phyloP scores from a whole-genome alignment of 2,113 vertebrate genomes.

The Dendrocopos noguchii region DNA sequence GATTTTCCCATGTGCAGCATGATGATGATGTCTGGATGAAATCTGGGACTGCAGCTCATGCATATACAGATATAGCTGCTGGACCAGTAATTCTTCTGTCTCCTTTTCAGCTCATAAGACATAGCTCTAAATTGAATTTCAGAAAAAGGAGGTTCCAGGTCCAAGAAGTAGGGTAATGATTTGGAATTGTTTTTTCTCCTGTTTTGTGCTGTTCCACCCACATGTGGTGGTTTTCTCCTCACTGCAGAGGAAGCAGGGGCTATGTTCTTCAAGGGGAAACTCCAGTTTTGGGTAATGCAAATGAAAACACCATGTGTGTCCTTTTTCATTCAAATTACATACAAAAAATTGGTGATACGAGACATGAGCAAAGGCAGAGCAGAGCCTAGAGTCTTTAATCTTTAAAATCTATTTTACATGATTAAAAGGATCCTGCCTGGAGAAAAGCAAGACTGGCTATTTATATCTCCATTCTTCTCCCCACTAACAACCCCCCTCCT shows the following conservation, averaged over 20 bases:
- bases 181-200: neutral
- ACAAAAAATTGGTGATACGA: slow-evolving; percentile 45
- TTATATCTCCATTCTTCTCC: slow-evolving; percentile 66
- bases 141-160: neutral
- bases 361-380: slow-evolving; percentile 56
- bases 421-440: slow-evolving; percentile 73
- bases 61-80: neutral
- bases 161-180: neutral
- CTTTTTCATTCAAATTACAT: slow-evolving; percentile 64
- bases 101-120: neutral
- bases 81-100: slow-evolving; percentile 18
- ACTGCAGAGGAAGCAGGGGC: neutral
- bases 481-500: neutral
- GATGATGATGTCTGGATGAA: neutral
- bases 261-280: slow-evolving; percentile 31
- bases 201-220: neutral
- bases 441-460: slow-evolving; percentile 70
- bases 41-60: neutral
- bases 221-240: neutral
- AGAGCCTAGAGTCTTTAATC: slow-evolving; percentile 71
- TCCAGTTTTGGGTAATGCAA: slow-evolving; percentile 44
- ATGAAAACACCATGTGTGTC: slow-evolving; percentile 37
- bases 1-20: neutral
- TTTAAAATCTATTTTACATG: slow-evolving; percentile 75
- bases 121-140: neutral